Conservation (phyloP, 2,113 vertebrate genomes). For the Anarrhichthys ocellatus region DNA sequence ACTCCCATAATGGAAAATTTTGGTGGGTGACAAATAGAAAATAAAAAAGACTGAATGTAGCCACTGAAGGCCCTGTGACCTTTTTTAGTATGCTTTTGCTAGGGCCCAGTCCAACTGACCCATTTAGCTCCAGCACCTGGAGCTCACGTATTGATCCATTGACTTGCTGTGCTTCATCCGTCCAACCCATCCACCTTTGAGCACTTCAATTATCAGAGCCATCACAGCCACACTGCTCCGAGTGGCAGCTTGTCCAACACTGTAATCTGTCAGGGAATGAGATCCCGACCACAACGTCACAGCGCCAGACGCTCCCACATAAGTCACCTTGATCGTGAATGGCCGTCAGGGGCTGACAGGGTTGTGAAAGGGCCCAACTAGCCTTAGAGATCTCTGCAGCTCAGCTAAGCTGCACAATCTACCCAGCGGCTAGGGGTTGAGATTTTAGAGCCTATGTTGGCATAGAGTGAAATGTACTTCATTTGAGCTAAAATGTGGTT, state of each 20-base stretch:
- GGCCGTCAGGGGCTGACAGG: conserved; percentile 59
- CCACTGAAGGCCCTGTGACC: conserved; percentile 52
- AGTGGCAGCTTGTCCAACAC: conserved; percentile 81
- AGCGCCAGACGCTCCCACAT: conserved; percentile 64
- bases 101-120: conserved; percentile 55
- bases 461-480: neutral
- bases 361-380: conserved; percentile 62
- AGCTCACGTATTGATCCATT: conserved; percentile 80
- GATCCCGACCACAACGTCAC: conserved; percentile 66
- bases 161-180: conserved; percentile 79
- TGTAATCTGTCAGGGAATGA: conserved; percentile 82
- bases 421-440: conserved; percentile 3
- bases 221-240: conserved; percentile 71
- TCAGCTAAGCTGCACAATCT: conserved; percentile 50
- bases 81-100: conserved; percentile 47
- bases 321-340: conserved; percentile 83
- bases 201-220: conserved; percentile 85
- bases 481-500: conserved; percentile 2
- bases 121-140: conserved; percentile 75
- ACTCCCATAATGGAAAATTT: conserved; percentile 37
- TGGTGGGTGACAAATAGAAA: conserved; percentile 44
- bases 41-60: conserved; percentile 36
- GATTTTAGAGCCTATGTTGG: conserved; percentile 21
- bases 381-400: conserved; percentile 55
- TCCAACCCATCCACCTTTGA: conserved; percentile 77